Base-by-base conservation (phyloP, 2,797 vertebrate species). In the Graptemys geographica region DNA sequence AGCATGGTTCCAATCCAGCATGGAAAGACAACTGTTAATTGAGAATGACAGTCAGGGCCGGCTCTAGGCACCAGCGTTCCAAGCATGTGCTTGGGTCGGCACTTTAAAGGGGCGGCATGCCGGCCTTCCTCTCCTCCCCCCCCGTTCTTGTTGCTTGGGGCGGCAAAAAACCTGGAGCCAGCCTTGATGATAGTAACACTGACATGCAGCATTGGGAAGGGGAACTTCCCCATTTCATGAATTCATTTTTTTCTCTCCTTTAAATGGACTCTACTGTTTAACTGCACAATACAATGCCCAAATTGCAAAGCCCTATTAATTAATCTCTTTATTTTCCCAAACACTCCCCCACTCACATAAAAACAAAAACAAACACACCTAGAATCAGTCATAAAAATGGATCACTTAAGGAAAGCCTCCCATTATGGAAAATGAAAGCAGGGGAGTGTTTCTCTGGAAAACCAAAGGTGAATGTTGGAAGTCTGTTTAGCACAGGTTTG, bases 251-350 rank as follows among this genome's bases (percentile, higher is more conserved):
- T 33, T 62, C 59, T 72, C 21, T 72, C 69, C 23, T 92, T 93
- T 90, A 90, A 97, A 96, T 79, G 8, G 55, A 88, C 89, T 95
- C 89, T 37, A 27, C 82, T 83, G 88, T 37, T 80, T 41, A 85
- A 80, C 37, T 44, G 23, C 11, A 47, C 69, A 72, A 41, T 41
- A 27, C 4, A 62, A 59, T 82, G 94, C 84, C 28, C 55, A 93
- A 95, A 95, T 90, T 33, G 16, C 55, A 96, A 87, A 83, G 72
- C 51, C 27, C 2, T 91, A 82, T 44, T 94, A 94, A 94, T 69
- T 12, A 94, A 91, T 59, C 69, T 53, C 47, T 91, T 9, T 25
- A 74, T 56, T 41, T 88, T 93, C 74, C 80, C 56, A 92, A 95
- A 90, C 11, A 74, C 52, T 91, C 31, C 59, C 80, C 88, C 84